Conservation (phyloP, 1,140 invertebrate genomes). For the Drosophila ogumai region DNA sequence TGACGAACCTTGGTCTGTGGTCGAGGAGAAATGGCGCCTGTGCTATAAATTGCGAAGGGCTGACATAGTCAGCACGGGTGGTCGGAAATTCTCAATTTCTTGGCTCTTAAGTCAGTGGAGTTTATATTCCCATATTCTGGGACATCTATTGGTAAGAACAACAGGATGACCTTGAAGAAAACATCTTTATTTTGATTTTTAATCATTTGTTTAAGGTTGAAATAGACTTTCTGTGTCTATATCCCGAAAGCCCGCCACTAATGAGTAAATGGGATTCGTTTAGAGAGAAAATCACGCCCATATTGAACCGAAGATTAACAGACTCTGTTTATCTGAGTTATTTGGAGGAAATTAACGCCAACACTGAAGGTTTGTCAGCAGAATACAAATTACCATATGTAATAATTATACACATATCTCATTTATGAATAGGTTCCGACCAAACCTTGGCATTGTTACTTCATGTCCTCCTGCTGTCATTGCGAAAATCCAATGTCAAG, state of each 20-base stretch:
- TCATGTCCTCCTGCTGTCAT: neutral
- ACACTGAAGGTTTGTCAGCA: conserved; percentile 3
- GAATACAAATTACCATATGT: too few relatives aligned
- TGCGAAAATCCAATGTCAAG: neutral
- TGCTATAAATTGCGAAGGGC: conserved; percentile 3
- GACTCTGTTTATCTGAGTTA: neutral
- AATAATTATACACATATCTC: neutral
- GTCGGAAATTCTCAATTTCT: neutral
- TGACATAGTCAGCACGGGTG: neutral
- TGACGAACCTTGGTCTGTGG: neutral
- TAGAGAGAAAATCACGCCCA: neutral
- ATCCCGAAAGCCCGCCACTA: neutral
- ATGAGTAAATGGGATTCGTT: neutral
- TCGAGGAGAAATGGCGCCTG: conserved; percentile 1
- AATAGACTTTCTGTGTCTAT: neutral
- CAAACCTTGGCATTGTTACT: neutral
- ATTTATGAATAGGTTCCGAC: conserved; percentile 1
- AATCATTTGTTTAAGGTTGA: neutral
- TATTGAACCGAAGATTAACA: conserved; percentile 1
- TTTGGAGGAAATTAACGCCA: neutral
- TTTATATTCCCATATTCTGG: neutral
- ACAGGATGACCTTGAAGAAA: neutral
- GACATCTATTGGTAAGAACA: neutral
- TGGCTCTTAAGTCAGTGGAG: neutral
- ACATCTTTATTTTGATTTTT: neutral